Evolutionary conservation across 2,113 vertebrate genomes (phyloP).

Genomic region (Myotis yumanensis): DNA sequence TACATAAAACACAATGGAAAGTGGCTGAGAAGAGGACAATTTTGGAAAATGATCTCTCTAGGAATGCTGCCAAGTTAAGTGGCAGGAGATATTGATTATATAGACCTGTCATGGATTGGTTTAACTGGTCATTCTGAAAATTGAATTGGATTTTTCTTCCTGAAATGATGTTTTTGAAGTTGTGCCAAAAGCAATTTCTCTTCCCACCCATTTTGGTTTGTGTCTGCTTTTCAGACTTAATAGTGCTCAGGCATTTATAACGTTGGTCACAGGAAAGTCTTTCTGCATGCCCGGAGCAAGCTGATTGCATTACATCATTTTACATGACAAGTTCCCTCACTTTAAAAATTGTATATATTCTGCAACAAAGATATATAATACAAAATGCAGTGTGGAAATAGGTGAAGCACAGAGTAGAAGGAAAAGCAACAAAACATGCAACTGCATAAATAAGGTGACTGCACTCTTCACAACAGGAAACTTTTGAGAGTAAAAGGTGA

Average conservation of each 20-base stretch:
- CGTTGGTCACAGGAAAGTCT: slow-evolving; percentile 55
- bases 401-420: neutral
- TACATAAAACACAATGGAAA: slow-evolving; percentile 67
- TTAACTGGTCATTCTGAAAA: slow-evolving; percentile 70
- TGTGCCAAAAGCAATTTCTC: slow-evolving; percentile 67
- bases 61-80: slow-evolving; percentile 64
- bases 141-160: slow-evolving; percentile 72
- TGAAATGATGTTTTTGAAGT: slow-evolving; percentile 66
- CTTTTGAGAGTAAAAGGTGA: neutral
- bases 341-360: slow-evolving; percentile 42
- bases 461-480: neutral
- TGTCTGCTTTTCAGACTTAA: slow-evolving; percentile 53
- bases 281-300: slow-evolving; percentile 40
- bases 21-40: slow-evolving; percentile 64
- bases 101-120: slow-evolving; percentile 65
- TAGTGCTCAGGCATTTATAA: slow-evolving; percentile 62
- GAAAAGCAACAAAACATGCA: neutral
- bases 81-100: slow-evolving; percentile 66
- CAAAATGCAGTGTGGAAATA: neutral
- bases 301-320: slow-evolving; percentile 61
- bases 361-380: neutral
- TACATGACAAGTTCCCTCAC: slow-evolving; percentile 45
- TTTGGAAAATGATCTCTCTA: slow-evolving; percentile 63
- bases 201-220: slow-evolving; percentile 58
- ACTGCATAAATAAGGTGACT: neutral